Conservation (phyloP, 2,113 vertebrate genomes). For the Ochotona curzoniae region DNA sequence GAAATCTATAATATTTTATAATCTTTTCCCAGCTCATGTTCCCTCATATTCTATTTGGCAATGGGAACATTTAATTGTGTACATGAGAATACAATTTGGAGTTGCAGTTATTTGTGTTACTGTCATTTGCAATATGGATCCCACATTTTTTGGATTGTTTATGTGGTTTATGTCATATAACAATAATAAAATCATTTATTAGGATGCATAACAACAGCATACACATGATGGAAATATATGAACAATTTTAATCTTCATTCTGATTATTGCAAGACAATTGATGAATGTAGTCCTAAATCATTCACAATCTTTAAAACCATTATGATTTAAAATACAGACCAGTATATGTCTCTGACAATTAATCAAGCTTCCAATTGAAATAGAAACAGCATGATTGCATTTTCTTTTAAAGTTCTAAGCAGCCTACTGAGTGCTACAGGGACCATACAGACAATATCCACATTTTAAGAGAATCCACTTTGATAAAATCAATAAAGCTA, state of each 20-base stretch:
- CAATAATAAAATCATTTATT: background rate
- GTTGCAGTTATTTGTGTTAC: background rate
- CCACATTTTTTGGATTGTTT: background rate
- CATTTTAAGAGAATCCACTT: slow-evolving; percentile 21
- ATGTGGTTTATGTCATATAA: background rate
- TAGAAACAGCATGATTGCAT: background rate
- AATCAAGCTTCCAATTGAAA: background rate
- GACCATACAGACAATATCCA: background rate
- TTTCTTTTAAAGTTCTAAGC: slow-evolving; percentile 8
- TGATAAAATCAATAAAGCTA: slow-evolving; percentile 17
- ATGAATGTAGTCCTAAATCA: background rate
- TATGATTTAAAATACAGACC: background rate
- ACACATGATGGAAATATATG: background rate
- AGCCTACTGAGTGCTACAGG: background rate
- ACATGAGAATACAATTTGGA: background rate
- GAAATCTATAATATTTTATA: background rate
- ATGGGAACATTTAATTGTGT: background rate
- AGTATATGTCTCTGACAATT: slow-evolving; percentile 5
- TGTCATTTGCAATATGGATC: background rate
- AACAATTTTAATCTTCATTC: background rate
- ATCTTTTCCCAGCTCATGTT: background rate
- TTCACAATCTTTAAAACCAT: background rate
- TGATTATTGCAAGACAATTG: background rate
- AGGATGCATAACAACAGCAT: background rate
- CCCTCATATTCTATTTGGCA: background rate